Conservation (phyloP, 2,888 invertebrate species). For the Hirtodrosophila confusa region DNA sequence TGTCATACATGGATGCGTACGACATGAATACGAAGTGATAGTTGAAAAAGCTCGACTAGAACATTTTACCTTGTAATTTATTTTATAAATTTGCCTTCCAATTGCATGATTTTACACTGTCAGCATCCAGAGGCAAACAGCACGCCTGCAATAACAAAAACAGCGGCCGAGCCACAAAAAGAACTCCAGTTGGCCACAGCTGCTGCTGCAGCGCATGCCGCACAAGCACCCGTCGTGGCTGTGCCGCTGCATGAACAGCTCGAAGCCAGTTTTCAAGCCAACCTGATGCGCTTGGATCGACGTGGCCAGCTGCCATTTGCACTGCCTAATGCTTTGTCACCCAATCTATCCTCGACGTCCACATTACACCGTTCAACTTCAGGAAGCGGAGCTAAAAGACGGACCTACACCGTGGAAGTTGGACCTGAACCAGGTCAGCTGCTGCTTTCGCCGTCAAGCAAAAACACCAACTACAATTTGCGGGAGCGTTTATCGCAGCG, state of each 20-base stretch:
- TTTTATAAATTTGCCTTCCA: too few relatives aligned
- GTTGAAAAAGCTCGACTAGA: too few relatives aligned
- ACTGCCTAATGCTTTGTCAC: neutral
- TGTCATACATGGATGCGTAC: too few relatives aligned
- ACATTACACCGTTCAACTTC: neutral
- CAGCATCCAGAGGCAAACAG: constrained; percentile 38
- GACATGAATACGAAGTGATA: too few relatives aligned
- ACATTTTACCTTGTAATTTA: too few relatives aligned
- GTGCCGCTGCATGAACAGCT: neutral
- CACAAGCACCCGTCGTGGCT: neutral
- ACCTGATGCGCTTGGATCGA: neutral
- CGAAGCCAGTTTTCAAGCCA: neutral
- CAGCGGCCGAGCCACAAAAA: neutral
- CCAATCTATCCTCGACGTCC: neutral
- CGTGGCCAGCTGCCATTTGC: neutral
- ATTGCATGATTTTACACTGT: neutral
- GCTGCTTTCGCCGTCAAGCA: constrained; percentile 42
- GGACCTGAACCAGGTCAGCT: constrained; percentile 58
- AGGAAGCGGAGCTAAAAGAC: constrained; percentile 4
- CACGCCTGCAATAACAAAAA: constrained; percentile 19
- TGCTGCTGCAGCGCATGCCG: neutral
- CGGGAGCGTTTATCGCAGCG: neutral
- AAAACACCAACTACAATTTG: neutral
- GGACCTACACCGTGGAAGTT: constrained; percentile 59
- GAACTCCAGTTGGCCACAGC: neutral